Conservation (phyloP, 2,113 vertebrate species). For the Vicugna pacos region DNA sequence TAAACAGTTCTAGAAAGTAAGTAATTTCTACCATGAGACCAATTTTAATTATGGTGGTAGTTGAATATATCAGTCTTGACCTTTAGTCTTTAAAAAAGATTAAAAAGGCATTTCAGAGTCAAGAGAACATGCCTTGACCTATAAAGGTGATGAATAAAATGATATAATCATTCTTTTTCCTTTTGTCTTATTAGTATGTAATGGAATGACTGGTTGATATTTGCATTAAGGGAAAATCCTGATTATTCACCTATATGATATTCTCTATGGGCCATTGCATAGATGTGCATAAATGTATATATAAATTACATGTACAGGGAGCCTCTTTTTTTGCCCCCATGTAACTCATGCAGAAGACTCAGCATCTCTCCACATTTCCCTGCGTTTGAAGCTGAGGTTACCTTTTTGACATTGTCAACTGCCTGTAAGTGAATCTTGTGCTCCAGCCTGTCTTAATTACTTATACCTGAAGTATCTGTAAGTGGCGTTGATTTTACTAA, state of each 20-base stretch:
- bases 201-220: neutral
- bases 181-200: neutral
- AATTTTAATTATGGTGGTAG: conserved; percentile 61
- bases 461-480: neutral
- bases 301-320: neutral
- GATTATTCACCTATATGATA: neutral
- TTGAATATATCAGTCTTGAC: conserved; percentile 41
- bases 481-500: neutral
- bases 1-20: conserved; percentile 29
- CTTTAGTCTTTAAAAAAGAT: conserved; percentile 44
- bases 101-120: conserved; percentile 50
- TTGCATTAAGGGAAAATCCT: conserved; percentile 29
- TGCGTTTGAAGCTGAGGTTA: neutral
- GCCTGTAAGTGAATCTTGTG: neutral
- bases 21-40: conserved; percentile 2
- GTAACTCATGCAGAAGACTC: neutral
- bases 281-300: neutral
- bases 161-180: conserved; percentile 40
- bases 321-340: neutral
- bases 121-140: conserved; percentile 28
- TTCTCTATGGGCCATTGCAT: neutral
- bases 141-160: conserved; percentile 45
- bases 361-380: neutral
- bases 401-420: neutral
- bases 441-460: neutral